Conservation (phyloP, 2,888 invertebrate genomes). For the Drosophila pseudotakahashii region DNA sequence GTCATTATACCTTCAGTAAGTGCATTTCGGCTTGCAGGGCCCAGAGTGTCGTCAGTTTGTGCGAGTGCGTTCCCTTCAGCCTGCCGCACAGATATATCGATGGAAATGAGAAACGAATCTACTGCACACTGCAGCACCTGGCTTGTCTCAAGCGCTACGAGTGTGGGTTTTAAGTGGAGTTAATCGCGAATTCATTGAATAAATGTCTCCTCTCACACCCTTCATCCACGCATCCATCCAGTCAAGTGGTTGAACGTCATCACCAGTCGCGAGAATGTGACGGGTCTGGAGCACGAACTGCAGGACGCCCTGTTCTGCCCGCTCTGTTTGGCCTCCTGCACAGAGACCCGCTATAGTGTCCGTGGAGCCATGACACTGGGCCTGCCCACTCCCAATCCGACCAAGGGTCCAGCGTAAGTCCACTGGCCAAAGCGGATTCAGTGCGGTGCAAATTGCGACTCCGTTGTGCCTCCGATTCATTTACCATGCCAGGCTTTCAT, state of each 20-base stretch:
- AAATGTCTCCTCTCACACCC: constrained; percentile 9
- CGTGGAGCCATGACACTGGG: constrained; percentile 72
- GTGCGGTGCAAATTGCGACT: constrained; percentile 27
- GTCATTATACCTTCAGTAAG: constrained; percentile 86
- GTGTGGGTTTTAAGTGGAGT: constrained; percentile 81
- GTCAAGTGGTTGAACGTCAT: constrained; percentile 84
- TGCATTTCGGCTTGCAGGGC: constrained; percentile 87
- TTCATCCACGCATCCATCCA: constrained; percentile 59
- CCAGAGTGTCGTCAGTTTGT: constrained; percentile 85
- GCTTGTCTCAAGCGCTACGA: constrained; percentile 85
- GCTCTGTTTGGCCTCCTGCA: constrained; percentile 86
- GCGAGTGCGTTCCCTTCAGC: constrained; percentile 87
- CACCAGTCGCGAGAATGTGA: constrained; percentile 71
- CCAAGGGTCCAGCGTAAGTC: constrained; percentile 57
- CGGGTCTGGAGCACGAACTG: constrained; percentile 85
- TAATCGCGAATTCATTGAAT: constrained; percentile 51
- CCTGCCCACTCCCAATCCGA: constrained; percentile 42
- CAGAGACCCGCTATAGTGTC: constrained; percentile 85
- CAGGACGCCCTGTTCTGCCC: constrained; percentile 86
- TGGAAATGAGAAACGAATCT: constrained; percentile 50
- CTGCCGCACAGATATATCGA: constrained; percentile 54
- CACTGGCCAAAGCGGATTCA: constrained; percentile 24
- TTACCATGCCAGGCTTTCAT: constrained; percentile 18
- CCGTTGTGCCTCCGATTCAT: constrained; percentile 23
- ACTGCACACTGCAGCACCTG: constrained; percentile 79